Percentiles rank a stretch among this genome's conserved stretches.
Evolutionary conservation across 1,140 invertebrate genomes (phyloP).

Genomic region (Galleria mellonella): DNA sequence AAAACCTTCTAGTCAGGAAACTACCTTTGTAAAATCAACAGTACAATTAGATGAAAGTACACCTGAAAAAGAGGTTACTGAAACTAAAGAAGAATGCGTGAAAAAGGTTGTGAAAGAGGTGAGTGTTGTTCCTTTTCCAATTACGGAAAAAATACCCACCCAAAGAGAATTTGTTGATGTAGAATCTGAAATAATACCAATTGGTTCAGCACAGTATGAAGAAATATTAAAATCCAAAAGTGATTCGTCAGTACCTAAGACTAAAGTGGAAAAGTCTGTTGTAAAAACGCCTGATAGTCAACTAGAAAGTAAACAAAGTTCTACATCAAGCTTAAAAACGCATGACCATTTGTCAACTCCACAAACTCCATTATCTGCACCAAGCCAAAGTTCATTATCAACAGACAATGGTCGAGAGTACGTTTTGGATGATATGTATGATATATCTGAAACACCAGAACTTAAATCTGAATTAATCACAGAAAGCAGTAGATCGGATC

Average conservation of each 20-base stretch:
- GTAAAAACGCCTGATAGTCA: conserved; percentile 42
- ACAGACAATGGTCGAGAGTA: conserved; percentile 79
- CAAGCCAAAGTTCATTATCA: conserved; percentile 78
- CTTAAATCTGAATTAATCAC: conserved; percentile 61
- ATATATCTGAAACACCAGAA: conserved; percentile 76
- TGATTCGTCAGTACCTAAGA: conserved; percentile 65
- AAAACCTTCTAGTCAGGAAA: conserved; percentile 22
- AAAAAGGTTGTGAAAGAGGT: conserved; percentile 52
- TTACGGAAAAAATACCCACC: conserved; percentile 47
- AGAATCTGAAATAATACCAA: conserved; percentile 63
- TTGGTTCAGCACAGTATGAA: conserved; percentile 64
- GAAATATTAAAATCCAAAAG: conserved; percentile 69
- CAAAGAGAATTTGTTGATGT: conserved; percentile 63
- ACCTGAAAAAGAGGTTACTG: conserved; percentile 16
- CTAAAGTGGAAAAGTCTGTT: conserved; percentile 52
- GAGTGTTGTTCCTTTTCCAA: conserved; percentile 46
- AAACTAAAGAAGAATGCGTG: conserved; percentile 47
- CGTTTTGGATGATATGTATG: conserved; percentile 75
- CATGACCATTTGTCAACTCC: conserved; percentile 72
- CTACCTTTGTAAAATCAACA: conserved; percentile 26
- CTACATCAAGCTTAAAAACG: conserved; percentile 65
- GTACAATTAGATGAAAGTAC: conserved; percentile 27
- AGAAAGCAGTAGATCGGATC: conserved; percentile 72
- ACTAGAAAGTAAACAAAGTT: conserved; percentile 62
- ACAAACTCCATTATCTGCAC: conserved; percentile 76